Conservation (phyloP, 2,113 vertebrate species). For the Phodopus roborovskii region DNA sequence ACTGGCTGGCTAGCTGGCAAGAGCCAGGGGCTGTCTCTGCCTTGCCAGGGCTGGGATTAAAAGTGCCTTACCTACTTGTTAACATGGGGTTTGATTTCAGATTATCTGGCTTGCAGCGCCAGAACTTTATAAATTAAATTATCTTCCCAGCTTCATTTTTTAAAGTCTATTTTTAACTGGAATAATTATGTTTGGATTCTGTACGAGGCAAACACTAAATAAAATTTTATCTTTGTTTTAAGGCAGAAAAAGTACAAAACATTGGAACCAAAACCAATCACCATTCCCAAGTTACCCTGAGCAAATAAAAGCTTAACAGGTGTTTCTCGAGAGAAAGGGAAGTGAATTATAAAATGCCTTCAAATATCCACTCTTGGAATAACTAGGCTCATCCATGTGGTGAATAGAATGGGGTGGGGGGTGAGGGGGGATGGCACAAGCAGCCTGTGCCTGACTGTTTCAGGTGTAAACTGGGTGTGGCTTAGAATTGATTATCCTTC, state of each 20-base stretch:
- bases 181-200: neutral
- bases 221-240: neutral
- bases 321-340: slow-evolving; percentile 25
- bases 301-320: slow-evolving; percentile 39
- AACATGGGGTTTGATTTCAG: neutral
- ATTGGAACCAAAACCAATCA: slow-evolving; percentile 23
- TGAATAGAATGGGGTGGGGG: neutral
- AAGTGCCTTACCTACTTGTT: neutral
- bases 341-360: slow-evolving; percentile 10
- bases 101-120: neutral
- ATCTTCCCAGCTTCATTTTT: neutral
- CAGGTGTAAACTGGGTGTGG: slow-evolving; percentile 27
- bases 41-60: neutral
- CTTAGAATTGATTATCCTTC: slow-evolving; percentile 52
- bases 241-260: neutral
- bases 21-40: neutral
- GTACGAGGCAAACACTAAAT: slow-evolving; percentile 9
- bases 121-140: neutral
- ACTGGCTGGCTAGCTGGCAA: neutral
- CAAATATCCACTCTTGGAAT: neutral
- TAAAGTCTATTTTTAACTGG: neutral
- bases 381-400: slow-evolving; percentile 15
- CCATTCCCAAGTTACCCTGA: slow-evolving; percentile 17
- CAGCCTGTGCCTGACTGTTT: neutral
- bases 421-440: neutral